Evolutionary conservation across 1,140 invertebrate species (phyloP).

Genomic region (Drosophila melanogaster): DNA sequence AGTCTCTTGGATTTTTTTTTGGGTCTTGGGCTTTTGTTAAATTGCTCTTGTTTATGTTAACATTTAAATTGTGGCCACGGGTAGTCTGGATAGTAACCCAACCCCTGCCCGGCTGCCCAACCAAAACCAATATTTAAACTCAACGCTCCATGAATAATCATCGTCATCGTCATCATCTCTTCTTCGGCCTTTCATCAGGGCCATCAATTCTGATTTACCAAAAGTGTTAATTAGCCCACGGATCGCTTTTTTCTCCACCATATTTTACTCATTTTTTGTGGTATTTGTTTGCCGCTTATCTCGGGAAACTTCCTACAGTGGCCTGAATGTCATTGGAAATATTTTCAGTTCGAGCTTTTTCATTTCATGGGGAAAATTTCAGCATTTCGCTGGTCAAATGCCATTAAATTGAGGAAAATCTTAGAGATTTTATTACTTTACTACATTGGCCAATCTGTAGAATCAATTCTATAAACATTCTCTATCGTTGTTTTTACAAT

Average conservation of each 20-base stretch:
- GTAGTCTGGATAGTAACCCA: conserved; percentile 52
- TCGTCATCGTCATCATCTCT: conserved; percentile 54
- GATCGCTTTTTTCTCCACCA: conserved; percentile 28
- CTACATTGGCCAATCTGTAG: too few relatives aligned
- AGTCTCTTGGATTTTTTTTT: conserved; percentile 11
- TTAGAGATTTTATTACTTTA: too few relatives aligned
- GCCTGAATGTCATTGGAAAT: background rate
- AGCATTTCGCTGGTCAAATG: too few relatives aligned
- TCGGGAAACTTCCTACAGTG: conserved; percentile 35
- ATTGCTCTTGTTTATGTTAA: conserved; percentile 84
- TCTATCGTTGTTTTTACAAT: too few relatives aligned
- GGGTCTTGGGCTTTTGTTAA: conserved; percentile 73
- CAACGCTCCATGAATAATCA: conserved; percentile 81
- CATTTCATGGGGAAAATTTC: too few relatives aligned
- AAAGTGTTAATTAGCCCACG: conserved; percentile 78
- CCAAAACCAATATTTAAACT: conserved; percentile 81
- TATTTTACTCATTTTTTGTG: conserved; percentile 6
- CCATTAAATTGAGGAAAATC: too few relatives aligned
- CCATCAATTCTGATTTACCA: conserved; percentile 81
- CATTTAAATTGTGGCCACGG: conserved; percentile 84
- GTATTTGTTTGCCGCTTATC: conserved; percentile 36
- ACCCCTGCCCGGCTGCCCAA: conserved; percentile 42
- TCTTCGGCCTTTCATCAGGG: conserved; percentile 70
- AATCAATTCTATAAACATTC: too few relatives aligned
- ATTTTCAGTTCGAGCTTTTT: background rate